Percentiles rank a stretch among this genome's conserved stretches.
Conservation (phyloP, 2,888 invertebrate genomes). For the Drosophila macrospina region DNA sequence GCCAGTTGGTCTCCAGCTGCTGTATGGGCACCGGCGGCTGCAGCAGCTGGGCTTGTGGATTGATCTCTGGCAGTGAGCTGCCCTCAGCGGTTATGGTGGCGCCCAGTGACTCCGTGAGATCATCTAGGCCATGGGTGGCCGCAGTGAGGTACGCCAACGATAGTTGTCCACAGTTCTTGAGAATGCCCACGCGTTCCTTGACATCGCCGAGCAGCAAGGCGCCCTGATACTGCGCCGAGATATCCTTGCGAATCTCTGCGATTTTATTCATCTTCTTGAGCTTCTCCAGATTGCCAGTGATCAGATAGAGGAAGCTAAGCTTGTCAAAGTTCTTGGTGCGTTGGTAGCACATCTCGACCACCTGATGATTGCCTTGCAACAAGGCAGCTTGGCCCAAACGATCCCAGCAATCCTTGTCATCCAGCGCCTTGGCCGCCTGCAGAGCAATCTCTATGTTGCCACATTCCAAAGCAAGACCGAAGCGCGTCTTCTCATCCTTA, state of each 20-base stretch:
- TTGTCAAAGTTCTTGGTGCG: slow-evolving; percentile 99
- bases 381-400: slow-evolving; percentile 96
- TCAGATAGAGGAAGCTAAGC: slow-evolving; percentile 97
- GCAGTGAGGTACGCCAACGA: slow-evolving; percentile 97
- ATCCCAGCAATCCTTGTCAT: slow-evolving; percentile 98
- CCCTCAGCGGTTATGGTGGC: slow-evolving; percentile 89
- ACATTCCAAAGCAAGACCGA: slow-evolving; percentile 98
- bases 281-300: slow-evolving; percentile 99
- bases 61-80: slow-evolving; percentile 89
- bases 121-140: slow-evolving; percentile 93
- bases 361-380: slow-evolving; percentile 96
- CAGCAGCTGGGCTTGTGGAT: slow-evolving; percentile 91
- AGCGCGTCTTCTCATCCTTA: slow-evolving; percentile 98
- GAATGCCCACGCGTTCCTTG: slow-evolving; percentile 93
- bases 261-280: slow-evolving; percentile 99
- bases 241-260: slow-evolving; percentile 98
- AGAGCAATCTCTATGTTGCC: slow-evolving; percentile 99
- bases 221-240: slow-evolving; percentile 98
- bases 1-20: slow-evolving; percentile 98
- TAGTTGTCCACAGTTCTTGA: slow-evolving; percentile 90
- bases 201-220: slow-evolving; percentile 97
- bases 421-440: slow-evolving; percentile 97
- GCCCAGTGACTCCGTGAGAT: slow-evolving; percentile 91
- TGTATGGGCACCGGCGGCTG: slow-evolving; percentile 95
- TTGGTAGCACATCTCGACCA: slow-evolving; percentile 99